Base-by-base conservation (phyloP, 2,888 invertebrate genomes). In the Heteromyza rotundicornis region DNA sequence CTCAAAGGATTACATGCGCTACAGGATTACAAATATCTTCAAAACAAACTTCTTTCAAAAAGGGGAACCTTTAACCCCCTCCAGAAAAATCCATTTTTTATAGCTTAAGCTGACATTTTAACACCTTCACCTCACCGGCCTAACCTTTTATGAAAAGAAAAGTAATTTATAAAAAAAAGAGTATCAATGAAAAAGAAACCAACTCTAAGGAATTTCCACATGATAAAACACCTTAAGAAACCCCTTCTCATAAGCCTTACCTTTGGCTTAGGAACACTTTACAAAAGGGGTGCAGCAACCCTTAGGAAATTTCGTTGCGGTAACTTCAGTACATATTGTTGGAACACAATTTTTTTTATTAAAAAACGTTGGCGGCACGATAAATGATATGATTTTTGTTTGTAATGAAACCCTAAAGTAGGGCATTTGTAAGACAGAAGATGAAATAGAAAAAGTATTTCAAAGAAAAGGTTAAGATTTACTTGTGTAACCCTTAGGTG, bases 271-370 rank as follows among this genome's bases (percentile, higher is more conserved):
- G n/a, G n/a, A 40, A 40, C 16, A 40, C 40, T n/a, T n/a, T 7
- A n/a, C n/a, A n/a, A n/a, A n/a, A n/a, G n/a, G n/a, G n/a, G n/a
- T n/a, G n/a, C n/a, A n/a, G n/a, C 10, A 40, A 40, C 40, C 16
- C 40, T 40, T 40, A 40, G n/a, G 40, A n/a, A 40, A 40, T 40
- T 40, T 40, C 40, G 40, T 40, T 40, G 40, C 40, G 40, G 40
- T 40, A 40, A 40, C 40, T 40, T 40, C 40, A 40, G 40, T n/a
- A 40, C 10, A 7, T n/a, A 40, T 40, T 40, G 12, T 40, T 8
- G 32, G 32, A 32, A 32, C n/a, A n/a, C n/a, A 32, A 5, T 5
- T 32, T 32, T 32, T 32, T 32, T 32, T 32, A 32, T 32, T 32
- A 12, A 32, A 32, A 32, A n/a, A n/a, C n/a, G n/a, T n/a, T n/a